Base-by-base conservation (phyloP, 2,888 invertebrate genomes). In the Ophraella communa region DNA sequence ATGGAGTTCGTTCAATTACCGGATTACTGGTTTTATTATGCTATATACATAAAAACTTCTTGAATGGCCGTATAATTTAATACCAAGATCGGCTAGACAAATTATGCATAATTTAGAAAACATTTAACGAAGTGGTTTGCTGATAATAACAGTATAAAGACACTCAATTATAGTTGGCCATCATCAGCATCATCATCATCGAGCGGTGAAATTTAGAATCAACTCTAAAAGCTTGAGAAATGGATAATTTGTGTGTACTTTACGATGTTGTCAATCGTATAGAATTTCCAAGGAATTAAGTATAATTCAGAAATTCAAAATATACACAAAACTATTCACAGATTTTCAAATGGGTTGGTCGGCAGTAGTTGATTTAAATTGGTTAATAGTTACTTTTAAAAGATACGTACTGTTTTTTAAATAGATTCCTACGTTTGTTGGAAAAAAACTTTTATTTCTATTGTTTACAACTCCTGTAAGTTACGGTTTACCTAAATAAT, bases 91-190 rank as follows among this genome's bases (percentile, higher is more conserved):
- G 62, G 27, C 66, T 62, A 62, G 58, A 55, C 62, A 63, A 69
- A 66, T 66, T 71, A 67, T 64, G 64, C 61, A 69, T 66, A 71
- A 65, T 66, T 66, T 64, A 67, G 62, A 63, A 67, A 71, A 71
- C 68, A 66, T 67, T 70, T 68, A 67, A 67, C 66, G 53, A 66
- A 67, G 65, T 66, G 65, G 70, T 67, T 66, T 53, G 62, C 49
- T 45, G 57, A 60, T 69, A 71, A 69, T 71, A 71, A 71, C 67
- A 66, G 71, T 69, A 71, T 71, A 71, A 66, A 67, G 62, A 66
- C 57, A 65, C 69, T 71, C 69, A 69, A 69, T 69, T 69, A 69
- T 66, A 68, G 66, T 65, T 54, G 58, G 55, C 64, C 51, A 62
- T 61, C 65, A 65, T 66, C 63, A 63, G 49, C 60, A 53, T 62